Base-by-base conservation (phyloP, 2,113 vertebrate genomes). In the Solea solea region DNA sequence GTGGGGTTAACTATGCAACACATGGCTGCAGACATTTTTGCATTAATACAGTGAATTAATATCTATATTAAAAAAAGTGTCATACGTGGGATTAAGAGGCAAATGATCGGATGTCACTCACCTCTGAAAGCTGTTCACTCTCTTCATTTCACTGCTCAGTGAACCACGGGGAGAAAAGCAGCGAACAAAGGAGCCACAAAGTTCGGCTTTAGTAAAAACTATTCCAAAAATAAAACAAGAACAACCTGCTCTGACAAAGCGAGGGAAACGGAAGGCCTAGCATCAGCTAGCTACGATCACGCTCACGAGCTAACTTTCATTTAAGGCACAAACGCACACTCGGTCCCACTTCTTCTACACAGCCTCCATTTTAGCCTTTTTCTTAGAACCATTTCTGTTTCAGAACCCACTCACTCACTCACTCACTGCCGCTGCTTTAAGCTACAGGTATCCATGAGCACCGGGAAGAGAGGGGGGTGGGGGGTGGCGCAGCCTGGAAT, bases 101-200 rank as follows among this genome's bases (percentile, higher is more conserved):
- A 12, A 40, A 44, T 59, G 25, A 10, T 28, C 1, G 0, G 0
- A 2, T 55, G 9, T 27, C 25, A 82, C 93, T 74, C 76, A 93
- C 94, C 94, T 93, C 63, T 94, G 92, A 14, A 92, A 81, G 64
- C 89, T 93, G 83, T 78, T 80, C 1, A 72, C 69, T 0, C 78
- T 68, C 72, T 85, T 88, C 90, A 90, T 90, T 3, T 76, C 69
- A 45, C 27, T 1, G 74, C 15, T 10, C 64, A 46, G 2, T 55
- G 51, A 40, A 9, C 15, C 25, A 28, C 50, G 13, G 27, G 9
- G 2, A 57, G 49, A 70, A 44, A 56, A 3, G 1, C 53, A 40
- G 34, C 45, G 25, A 79, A 68, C 2, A 72, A 72, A 69, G 16
- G 21, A 51, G 41, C 45, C 1, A 34, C 8, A 15, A 25, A 65